phyloP scores from a whole-genome alignment of 2,888 invertebrate genomes.

The Campoplex capitator region DNA sequence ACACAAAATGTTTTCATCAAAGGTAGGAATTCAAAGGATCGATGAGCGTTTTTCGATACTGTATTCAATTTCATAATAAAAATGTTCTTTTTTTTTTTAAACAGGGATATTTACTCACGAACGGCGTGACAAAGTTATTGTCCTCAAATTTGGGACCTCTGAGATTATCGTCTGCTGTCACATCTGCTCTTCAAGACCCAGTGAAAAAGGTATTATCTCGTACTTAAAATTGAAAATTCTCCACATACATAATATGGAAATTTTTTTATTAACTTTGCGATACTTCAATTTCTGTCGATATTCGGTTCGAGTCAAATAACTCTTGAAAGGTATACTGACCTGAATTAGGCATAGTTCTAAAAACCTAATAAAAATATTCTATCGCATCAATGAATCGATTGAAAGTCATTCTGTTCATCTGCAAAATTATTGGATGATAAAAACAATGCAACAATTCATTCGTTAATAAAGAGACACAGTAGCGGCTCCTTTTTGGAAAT shows the following conservation, averaged over 20 bases:
- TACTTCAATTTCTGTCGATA: too few species aligned
- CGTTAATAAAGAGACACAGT: too few species aligned
- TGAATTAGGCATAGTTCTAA: too few species aligned
- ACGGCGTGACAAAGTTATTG: constrained; percentile 47
- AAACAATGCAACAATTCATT: too few species aligned
- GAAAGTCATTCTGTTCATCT: too few species aligned
- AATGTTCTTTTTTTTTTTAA: constrained; percentile 1
- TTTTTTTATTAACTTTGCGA: too few species aligned
- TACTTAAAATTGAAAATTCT: neutral
- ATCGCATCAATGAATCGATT: too few species aligned
- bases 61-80: neutral
- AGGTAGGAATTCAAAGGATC: constrained; percentile 44
- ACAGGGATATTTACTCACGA: constrained; percentile 44
- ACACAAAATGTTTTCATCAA: constrained; percentile 62
- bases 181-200: constrained; percentile 6
- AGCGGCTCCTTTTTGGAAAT: too few species aligned
- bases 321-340: too few species aligned
- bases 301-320: too few species aligned
- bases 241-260: neutral
- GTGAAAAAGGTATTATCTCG: constrained; percentile 47
- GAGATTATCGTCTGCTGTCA: constrained; percentile 33
- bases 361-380: too few species aligned
- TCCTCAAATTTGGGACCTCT: constrained; percentile 69
- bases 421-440: too few species aligned
- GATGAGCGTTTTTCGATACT: constrained; percentile 10